Percentiles rank a stretch among this genome's conserved stretches.
These are phyloP conservation scores for Mixornis gularis DNA, from an alignment of 2,113 vertebrate genomes.

Conservation along the genomic window DNA sequence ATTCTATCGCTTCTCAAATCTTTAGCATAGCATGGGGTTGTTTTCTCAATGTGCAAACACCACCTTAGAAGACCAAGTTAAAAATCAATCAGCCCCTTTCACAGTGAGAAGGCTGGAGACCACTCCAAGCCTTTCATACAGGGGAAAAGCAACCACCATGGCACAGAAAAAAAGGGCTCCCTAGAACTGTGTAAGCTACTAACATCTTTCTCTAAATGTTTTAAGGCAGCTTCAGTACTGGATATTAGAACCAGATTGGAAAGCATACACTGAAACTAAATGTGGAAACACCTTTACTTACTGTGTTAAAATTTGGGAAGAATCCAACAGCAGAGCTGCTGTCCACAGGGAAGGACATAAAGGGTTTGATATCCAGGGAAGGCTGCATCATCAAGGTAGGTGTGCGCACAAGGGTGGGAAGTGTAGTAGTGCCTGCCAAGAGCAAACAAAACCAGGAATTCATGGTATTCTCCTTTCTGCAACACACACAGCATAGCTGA, in stretches of 20 bases:
- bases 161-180: neutral
- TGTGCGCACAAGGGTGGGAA: conserved; percentile 83
- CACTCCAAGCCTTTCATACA: neutral
- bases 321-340: conserved; percentile 86
- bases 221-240: neutral
- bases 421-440: conserved; percentile 78
- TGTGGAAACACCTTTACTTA: conserved; percentile 72
- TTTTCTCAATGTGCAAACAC: neutral
- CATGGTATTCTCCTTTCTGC: conserved; percentile 25
- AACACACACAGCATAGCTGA: neutral
- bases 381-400: conserved; percentile 89
- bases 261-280: conserved; percentile 18
- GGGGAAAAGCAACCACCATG: neutral
- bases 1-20: neutral
- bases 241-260: neutral
- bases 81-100: neutral
- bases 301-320: conserved; percentile 96
- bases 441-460: conserved; percentile 66
- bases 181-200: neutral
- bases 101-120: neutral
- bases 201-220: neutral
- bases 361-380: conserved; percentile 87
- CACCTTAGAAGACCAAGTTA: neutral
- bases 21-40: neutral
- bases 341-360: conserved; percentile 89